Conservation (phyloP, 2,888 invertebrate genomes). For the Psylliodes chrysocephalus region DNA sequence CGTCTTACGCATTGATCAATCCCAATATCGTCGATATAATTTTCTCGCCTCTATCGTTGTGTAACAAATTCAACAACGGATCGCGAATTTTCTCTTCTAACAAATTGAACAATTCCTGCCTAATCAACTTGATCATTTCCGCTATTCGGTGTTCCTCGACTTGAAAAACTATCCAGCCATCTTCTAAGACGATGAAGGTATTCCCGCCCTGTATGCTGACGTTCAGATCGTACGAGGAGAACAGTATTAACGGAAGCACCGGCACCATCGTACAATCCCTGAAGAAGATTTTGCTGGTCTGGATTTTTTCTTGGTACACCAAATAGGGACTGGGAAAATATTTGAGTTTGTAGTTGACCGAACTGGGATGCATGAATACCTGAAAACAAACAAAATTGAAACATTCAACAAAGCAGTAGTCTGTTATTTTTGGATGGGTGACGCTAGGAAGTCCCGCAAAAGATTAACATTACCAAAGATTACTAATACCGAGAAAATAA, state of each 20-base stretch:
- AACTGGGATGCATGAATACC: constrained; percentile 78
- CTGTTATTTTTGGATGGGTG: no score
- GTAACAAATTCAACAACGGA: constrained; percentile 78
- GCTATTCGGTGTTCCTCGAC: constrained; percentile 84
- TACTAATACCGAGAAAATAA: no score
- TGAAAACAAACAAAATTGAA: constrained; percentile 47
- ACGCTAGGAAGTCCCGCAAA: no score
- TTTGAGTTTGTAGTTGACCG: constrained; percentile 74
- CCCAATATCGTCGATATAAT: constrained; percentile 82
- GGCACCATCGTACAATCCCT: constrained; percentile 86
- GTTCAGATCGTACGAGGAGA: constrained; percentile 77
- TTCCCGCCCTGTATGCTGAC: constrained; percentile 79
- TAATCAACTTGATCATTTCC: constrained; percentile 82
- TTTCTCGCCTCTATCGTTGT: constrained; percentile 78
- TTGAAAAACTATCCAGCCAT: constrained; percentile 85
- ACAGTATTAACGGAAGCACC: constrained; percentile 76
- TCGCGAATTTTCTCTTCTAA: constrained; percentile 87
- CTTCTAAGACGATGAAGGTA: constrained; percentile 79
- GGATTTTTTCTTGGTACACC: constrained; percentile 85
- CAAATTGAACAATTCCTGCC: constrained; percentile 79
- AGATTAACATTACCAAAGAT: no score
- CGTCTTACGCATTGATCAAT: constrained; percentile 41
- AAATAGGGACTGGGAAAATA: constrained; percentile 80
- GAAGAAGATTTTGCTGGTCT: constrained; percentile 82
- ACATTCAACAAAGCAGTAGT: no score